Base-by-base conservation (phyloP, 2,797 vertebrate species). In the Florisuga fusca region DNA sequence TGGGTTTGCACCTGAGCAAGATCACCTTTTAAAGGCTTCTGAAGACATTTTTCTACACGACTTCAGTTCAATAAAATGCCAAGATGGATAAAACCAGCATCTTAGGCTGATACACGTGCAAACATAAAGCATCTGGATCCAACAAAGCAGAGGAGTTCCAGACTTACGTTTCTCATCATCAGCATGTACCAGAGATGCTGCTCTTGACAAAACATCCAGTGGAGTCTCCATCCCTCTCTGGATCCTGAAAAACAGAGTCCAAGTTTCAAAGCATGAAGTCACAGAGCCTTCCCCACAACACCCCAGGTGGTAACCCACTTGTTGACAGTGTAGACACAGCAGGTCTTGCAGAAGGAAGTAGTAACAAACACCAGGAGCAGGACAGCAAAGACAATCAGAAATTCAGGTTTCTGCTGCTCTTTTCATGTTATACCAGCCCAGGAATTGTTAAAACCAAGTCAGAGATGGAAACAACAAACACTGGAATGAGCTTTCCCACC, bases 101-200 rank as follows among this genome's bases (percentile, higher is more conserved):
- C 18, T 4, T 21, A 26, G 48, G 50, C 48, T 43, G 36, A 19
- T 1, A 15, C 0, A 14, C 0, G 33, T 2, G 41, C 45, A 54
- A 29, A 57, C 17, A 29, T 2, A 9, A 26, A 62, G 69, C 26
- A 51, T 22, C 50, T 62, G 23, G 12, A 68, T 5, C 5, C 69
- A 4, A 5, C 29, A 18, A 51, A 93, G 48, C 38, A 74, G 25
- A 62, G 26, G 59, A 13, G 33, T 38, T 69, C 63, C 71, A 59
- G 64, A 99, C 99, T 99, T 96, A 99, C 99, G 99, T 96, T 99
- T 99, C 96, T 99, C 99, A 90, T 99, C 99, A 51, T 99, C 99
- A 9, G 99, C 99, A 19, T 99, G 99, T 75, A 99, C 98, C 96
- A 99, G 98, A 57, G 99, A 99, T 34, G 99, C 99, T 89, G 99